These are phyloP conservation scores for Sardina pilchardus DNA, from an alignment of 2,113 vertebrate genomes.

Conservation along the genomic window DNA sequence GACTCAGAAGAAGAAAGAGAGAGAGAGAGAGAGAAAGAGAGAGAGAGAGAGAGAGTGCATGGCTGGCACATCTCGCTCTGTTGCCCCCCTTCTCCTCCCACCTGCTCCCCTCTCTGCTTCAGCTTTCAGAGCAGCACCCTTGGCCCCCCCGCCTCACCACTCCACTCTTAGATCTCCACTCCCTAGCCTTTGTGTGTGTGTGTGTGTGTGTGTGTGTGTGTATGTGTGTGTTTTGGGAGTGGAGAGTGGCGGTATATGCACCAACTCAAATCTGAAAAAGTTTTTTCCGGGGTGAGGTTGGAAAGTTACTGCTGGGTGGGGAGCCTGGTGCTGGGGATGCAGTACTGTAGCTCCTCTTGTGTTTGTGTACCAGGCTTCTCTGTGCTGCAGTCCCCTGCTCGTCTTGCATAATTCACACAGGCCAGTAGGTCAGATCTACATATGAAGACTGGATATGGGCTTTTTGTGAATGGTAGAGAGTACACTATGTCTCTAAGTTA, in stretches of 20 bases:
- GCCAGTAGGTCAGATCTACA: not conserved
- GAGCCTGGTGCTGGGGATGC: not conserved
- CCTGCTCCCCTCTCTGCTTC: not conserved
- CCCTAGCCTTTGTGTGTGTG: not conserved
- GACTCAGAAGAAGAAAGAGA: conserved; percentile 27
- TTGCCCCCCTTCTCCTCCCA: conserved; percentile 11
- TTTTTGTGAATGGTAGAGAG: not conserved
- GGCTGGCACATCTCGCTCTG: conserved; percentile 24
- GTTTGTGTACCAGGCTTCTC: not conserved
- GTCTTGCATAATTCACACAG: not conserved
- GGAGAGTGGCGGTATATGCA: not conserved
- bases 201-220: conserved; percentile 3
- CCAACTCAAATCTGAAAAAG: not conserved
- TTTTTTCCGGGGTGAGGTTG: not conserved
- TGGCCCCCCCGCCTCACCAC: not conserved
- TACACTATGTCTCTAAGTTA: not conserved
- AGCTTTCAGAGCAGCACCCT: conserved; percentile 25
- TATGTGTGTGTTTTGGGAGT: not conserved
- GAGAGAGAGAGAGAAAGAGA: conserved; percentile 25
- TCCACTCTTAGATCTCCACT: not conserved
- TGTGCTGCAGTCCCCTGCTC: not conserved
- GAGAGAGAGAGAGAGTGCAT: conserved; percentile 2
- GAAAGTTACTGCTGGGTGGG: not conserved
- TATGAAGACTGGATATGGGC: not conserved
- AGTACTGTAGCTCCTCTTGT: not conserved